Evolutionary conservation across 1,140 invertebrate genomes (phyloP).

Genomic region (Sycobia sp.): DNA sequence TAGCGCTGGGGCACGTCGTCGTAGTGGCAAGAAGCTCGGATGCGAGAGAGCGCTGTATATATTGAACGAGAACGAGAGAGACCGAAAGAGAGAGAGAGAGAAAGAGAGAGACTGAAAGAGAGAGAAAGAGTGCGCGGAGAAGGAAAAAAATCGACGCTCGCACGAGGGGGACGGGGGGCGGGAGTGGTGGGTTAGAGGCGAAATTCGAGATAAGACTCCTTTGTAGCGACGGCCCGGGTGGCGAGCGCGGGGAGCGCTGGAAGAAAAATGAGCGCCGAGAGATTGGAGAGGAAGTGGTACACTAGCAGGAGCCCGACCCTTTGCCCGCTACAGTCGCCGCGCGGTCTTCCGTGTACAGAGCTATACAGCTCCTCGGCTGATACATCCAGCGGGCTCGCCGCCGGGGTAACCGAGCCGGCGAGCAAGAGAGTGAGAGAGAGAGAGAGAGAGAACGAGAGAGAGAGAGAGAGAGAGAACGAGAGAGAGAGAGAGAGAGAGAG

Average conservation of each 20-base stretch:
- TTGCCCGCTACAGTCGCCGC: neutral
- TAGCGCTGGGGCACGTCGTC: conserved; percentile 5
- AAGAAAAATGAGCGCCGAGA: neutral
- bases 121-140: conserved; percentile 26
- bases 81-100: no score
- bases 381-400: neutral
- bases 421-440: no score
- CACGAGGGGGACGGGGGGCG: no score
- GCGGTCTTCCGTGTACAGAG: no score
- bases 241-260: neutral
- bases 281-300: conserved; percentile 7
- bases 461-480: no score
- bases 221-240: conserved; percentile 26
- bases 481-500: no score
- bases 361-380: neutral
- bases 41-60: neutral
- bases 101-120: conserved; percentile 2
- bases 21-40: no score
- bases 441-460: no score
- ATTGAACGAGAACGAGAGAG: neutral
- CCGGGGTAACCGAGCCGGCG: neutral
- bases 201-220: conserved; percentile 47
- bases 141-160: conserved; percentile 15
- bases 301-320: conserved; percentile 11
- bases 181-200: no score